Conservation (phyloP, 2,888 invertebrate genomes). For the Pteria penguin region DNA sequence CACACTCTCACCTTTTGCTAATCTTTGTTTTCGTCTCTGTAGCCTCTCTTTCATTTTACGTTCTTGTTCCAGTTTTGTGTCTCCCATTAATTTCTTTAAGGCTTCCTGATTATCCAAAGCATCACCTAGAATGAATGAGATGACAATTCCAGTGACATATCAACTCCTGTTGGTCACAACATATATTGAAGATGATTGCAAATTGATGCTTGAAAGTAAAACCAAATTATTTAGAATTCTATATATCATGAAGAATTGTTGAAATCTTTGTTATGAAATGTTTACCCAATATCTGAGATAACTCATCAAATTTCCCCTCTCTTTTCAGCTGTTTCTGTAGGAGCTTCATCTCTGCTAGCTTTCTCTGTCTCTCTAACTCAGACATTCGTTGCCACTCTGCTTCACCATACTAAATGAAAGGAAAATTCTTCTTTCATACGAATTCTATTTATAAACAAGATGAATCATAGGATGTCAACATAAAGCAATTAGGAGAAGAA, state of each 20-base stretch:
- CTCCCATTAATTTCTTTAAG: conserved; percentile 65
- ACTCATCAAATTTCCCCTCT: conserved; percentile 68
- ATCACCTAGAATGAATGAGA: conserved; percentile 53
- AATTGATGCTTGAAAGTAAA: not conserved
- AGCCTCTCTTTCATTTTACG: conserved; percentile 66
- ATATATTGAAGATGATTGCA: not conserved
- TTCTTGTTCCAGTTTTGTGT: conserved; percentile 64
- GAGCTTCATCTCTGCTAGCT: conserved; percentile 66
- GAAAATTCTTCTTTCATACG: not conserved
- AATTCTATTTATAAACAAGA: too few species aligned
- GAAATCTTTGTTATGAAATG: not conserved
- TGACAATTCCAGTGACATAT: too few species aligned
- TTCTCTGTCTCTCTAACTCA: conserved; percentile 68
- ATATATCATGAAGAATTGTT: too few species aligned
- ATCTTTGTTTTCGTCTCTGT: conserved; percentile 62
- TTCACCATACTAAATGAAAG: conserved; percentile 65
- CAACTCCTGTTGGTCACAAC: not conserved
- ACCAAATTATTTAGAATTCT: too few species aligned
- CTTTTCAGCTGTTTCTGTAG: conserved; percentile 63
- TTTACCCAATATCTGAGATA: conserved; percentile 55
- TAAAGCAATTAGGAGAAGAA: too few species aligned
- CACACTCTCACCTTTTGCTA: conserved; percentile 71
- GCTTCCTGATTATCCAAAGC: conserved; percentile 66
- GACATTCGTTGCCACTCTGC: conserved; percentile 69
- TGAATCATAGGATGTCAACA: too few species aligned